Evolutionary conservation across 2,888 invertebrate genomes (phyloP), one percentile per base, ranked within the genome.

Genomic region (Apoda limacodes): DNA sequence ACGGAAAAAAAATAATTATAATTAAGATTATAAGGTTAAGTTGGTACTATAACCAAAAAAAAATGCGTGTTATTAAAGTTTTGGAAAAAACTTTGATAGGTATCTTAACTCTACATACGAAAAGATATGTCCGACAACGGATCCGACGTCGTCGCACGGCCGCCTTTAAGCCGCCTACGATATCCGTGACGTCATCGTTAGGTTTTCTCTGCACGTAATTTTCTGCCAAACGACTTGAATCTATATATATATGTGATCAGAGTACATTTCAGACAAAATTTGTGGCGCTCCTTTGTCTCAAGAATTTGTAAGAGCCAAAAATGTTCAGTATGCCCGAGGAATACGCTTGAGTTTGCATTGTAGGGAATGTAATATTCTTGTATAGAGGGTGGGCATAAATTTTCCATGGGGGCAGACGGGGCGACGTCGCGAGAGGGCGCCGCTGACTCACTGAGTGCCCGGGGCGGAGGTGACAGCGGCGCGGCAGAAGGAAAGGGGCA

Each of bases 381-480:
- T 64, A 51, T 52, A 60, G 67, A 68, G 76, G 76, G 78, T 71
- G 71, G 78, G 74, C 78, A 80, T 80, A 80, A 78, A 80, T 80
- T 80, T 78, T 78, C 63, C 59, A 76, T 74, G 76, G 78, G 67
- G 78, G 78, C 62, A 78, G 78, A 76, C 76, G 76, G 71, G 72
- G 76, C 75, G 78, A 76, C 76, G 75, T 74, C 75, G 78, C 65
- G 63, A 63, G 63, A 71, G 75, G 75, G 76, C 74, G 75, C 75
- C 75, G 72, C 72, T 78, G 78, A 80, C 63, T 78, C 78, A 80
- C 72, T 63, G 48, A 57, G 64, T 52, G 58, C 28, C 35, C 45
- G 43, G 43, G 32, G 40, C 37, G 41, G 43, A 37, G 43, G 43
- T 46, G 32, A 33, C 32, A 40, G 33, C 36, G 31, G 35, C 31